Base-by-base conservation (phyloP, 2,888 invertebrate species). In the Arge pagana region DNA sequence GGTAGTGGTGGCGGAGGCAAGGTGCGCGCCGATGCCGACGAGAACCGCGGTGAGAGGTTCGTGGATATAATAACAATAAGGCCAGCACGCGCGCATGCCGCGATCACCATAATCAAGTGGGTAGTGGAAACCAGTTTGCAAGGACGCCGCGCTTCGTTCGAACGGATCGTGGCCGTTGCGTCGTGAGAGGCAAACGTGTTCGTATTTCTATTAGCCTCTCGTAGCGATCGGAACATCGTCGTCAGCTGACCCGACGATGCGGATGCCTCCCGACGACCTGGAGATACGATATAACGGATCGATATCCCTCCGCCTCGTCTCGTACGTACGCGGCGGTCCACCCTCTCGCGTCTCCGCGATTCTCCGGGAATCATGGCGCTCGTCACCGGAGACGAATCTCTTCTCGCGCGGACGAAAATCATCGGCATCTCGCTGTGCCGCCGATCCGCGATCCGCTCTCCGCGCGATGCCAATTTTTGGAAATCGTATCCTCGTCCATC, bases 101-200 rank as follows among this genome's bases (percentile, higher is more conserved):
- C 64, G 69, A 75, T 75, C 73, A 74, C 66, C 74, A 74, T 75
- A 75, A 74, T 75, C 75, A 70, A 72, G 66, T 66, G 65, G 66
- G 53, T 65, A 63, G 63, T 63, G 68, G 66, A 65, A 75, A 75
- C 75, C 74, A 74, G 75, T 75, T 75, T 75, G 72, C 74, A 74
- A 74, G 74, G 74, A 71, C 73, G 70, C 64, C n/a, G n/a, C 24
- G 13, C 16, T 65, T 60, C 64, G 61, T 63, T 64, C 66, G 61
- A 63, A 64, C 61, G 55, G 58, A 53, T 54, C 40, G 50, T 56
- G 48, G 56, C 53, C 54, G 59, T 57, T 59, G 63, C 66, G 63
- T 64, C 60, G 62, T 33, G 23, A 10, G 45, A 33, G 45, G 45
- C 16, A 45, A 45, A 60, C 64, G 71, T 72, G 69, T 72, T 66